Conservation (phyloP, 2,888 invertebrate species). For the Drosophila borborema region DNA sequence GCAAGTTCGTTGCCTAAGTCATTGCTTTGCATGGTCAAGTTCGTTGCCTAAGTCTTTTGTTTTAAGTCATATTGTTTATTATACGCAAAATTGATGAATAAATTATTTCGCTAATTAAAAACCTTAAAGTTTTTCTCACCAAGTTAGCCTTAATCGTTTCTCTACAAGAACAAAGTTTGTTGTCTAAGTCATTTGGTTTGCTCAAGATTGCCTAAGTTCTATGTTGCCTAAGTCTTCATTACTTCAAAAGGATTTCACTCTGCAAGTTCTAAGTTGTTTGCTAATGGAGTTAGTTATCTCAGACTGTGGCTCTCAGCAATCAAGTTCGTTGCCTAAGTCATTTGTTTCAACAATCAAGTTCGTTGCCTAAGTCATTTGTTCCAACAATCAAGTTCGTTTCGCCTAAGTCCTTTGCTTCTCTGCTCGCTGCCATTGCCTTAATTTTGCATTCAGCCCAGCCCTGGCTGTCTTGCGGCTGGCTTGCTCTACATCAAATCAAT, state of each 20-base stretch:
- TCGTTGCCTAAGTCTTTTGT: not conserved
- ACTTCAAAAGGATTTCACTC: too few species aligned
- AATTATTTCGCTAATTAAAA: not conserved
- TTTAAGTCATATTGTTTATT: not conserved
- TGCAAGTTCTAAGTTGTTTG: not conserved
- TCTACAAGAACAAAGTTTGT: not conserved
- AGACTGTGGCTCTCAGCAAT: conserved; percentile 10
- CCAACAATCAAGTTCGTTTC: not conserved
- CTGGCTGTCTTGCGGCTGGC: not conserved
- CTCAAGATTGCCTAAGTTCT: not conserved
- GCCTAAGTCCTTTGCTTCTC: not conserved
- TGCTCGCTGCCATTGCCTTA: not conserved
- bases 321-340: conserved; percentile 13
- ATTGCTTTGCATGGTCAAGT: not conserved
- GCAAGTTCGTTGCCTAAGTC: conserved; percentile 64
- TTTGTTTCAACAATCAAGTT: conserved; percentile 6
- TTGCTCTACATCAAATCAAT: conserved; percentile 71
- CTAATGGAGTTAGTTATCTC: conserved; percentile 16
- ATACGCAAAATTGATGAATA: not conserved
- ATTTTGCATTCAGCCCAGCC: conserved; percentile 19
- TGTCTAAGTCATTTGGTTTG: not conserved
- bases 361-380: conserved; percentile 15
- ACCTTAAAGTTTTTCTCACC: too few species aligned
- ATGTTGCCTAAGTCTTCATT: not conserved
- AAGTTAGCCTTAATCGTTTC: not conserved